Evolutionary conservation across 1,140 invertebrate genomes (phyloP).

Genomic region (Eriosoma lanigerum): DNA sequence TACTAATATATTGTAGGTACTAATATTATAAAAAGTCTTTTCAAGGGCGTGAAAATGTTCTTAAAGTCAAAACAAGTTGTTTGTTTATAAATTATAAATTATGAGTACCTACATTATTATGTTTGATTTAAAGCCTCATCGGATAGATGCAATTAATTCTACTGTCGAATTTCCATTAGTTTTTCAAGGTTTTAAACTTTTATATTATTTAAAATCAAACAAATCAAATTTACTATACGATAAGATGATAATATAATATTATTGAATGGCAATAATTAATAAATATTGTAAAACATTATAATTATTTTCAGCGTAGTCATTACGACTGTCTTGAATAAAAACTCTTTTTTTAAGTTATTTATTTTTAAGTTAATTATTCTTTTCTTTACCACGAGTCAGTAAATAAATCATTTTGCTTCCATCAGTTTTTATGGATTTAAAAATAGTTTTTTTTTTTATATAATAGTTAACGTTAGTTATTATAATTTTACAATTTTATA

Average conservation of each 20-base stretch:
- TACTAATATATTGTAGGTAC: neutral
- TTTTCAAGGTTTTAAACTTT: neutral
- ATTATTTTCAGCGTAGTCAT: neutral
- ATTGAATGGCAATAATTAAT: neutral
- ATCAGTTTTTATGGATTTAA: too few relatives aligned
- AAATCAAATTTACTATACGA: neutral
- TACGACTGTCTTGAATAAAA: too few relatives aligned
- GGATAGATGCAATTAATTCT: neutral
- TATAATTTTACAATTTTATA: too few relatives aligned
- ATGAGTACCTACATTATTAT: neutral
- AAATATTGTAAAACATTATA: neutral
- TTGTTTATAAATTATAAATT: neutral
- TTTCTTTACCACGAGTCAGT: neutral
- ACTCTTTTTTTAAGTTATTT: too few relatives aligned
- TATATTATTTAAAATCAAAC: neutral
- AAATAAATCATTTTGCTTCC: too few relatives aligned
- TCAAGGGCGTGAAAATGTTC: neutral
- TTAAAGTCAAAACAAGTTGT: neutral
- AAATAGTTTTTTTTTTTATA: too few relatives aligned
- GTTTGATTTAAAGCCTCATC: neutral
- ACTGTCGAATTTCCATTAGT: neutral
- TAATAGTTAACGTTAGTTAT: too few relatives aligned
- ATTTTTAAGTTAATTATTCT: too few relatives aligned
- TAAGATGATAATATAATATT: neutral
- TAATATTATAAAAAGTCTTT: neutral